These are phyloP conservation scores for Labeo rohita DNA, from an alignment of 2,113 vertebrate species.

Conservation along the genomic window DNA sequence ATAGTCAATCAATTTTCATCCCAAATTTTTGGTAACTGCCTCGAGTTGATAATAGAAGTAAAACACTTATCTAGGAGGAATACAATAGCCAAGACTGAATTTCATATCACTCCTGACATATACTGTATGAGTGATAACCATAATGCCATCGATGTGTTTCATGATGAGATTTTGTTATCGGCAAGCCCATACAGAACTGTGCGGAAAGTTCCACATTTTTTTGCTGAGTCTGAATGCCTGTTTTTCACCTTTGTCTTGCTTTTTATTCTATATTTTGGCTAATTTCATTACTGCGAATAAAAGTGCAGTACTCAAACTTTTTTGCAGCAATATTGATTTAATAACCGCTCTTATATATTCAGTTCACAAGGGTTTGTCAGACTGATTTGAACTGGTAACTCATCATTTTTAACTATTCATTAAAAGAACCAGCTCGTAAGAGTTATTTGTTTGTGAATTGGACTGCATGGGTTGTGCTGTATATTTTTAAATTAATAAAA, in stretches of 20 bases:
- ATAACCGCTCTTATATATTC: too few relatives aligned
- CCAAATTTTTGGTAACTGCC: background rate
- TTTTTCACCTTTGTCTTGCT: background rate
- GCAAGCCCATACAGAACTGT: background rate
- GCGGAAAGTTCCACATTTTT: background rate
- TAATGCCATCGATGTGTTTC: constrained; percentile 24
- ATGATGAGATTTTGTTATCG: background rate
- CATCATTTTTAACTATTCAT: too few relatives aligned
- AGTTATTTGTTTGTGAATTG: too few relatives aligned
- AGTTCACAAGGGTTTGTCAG: too few relatives aligned
- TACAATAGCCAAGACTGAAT: constrained; percentile 24
- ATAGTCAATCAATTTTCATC: constrained; percentile 27
- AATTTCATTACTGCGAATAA: too few relatives aligned
- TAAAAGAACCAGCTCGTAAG: too few relatives aligned
- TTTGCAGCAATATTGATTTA: too few relatives aligned
- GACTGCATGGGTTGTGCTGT: too few relatives aligned
- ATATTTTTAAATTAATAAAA: too few relatives aligned
- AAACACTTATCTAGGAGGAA: background rate
- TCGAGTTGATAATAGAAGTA: background rate
- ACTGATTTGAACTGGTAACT: too few relatives aligned
- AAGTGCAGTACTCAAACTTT: too few relatives aligned
- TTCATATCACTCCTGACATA: background rate
- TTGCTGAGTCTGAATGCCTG: background rate
- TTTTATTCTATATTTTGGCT: background rate
- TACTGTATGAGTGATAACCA: background rate